Conservation (phyloP, 2,888 invertebrate genomes). For the Capitulum mitella region DNA sequence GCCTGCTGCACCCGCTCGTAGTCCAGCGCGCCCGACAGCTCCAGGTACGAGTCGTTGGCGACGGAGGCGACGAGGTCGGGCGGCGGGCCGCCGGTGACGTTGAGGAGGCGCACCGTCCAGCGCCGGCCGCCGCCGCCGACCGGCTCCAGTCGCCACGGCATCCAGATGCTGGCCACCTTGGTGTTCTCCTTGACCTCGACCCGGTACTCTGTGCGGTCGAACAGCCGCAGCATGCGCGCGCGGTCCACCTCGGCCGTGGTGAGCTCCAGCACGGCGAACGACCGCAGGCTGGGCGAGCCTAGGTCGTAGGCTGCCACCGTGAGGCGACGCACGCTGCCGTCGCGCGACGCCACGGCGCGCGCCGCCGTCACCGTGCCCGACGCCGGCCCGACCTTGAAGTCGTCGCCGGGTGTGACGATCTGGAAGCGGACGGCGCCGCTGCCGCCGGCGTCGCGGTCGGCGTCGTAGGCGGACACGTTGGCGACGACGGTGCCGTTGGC, state of each 20-base stretch:
- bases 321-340: background rate
- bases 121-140: background rate
- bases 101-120: background rate
- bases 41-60: background rate
- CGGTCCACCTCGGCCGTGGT: background rate
- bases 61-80: background rate
- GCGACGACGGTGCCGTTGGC: background rate
- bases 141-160: background rate
- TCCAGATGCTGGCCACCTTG: too few relatives aligned
- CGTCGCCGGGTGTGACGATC: background rate
- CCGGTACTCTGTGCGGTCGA: background rate
- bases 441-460: background rate
- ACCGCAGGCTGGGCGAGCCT: background rate
- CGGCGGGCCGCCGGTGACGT: background rate
- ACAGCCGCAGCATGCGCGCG: background rate
- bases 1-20: background rate
- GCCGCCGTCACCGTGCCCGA: background rate
- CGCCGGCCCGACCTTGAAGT: background rate
- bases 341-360: too few relatives aligned
- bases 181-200: background rate
- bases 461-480: background rate
- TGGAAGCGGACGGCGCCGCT: background rate
- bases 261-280: background rate
- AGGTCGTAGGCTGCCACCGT: background rate
- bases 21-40: background rate